Percentiles rank a stretch among this genome's conserved stretches.
Evolutionary conservation across 2,113 vertebrate genomes (phyloP).

Genomic region (Thryonomys swinderianus): DNA sequence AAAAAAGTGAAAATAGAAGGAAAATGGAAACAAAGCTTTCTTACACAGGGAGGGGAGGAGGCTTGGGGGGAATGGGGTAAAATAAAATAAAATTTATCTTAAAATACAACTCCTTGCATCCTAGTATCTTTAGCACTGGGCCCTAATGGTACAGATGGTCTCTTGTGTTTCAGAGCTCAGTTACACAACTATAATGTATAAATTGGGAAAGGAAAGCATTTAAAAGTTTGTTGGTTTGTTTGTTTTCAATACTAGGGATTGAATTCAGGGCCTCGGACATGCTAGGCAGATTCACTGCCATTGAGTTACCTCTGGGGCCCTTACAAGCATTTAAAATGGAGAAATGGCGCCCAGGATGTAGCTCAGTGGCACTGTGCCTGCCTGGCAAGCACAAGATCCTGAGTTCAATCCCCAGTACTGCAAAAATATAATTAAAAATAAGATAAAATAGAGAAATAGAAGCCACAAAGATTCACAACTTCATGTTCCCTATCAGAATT

Average conservation of each 20-base stretch:
- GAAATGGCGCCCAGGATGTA: neutral
- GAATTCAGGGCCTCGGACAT: neutral
- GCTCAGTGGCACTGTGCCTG: too few species aligned
- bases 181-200: neutral
- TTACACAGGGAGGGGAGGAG: too few species aligned
- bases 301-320: neutral
- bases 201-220: neutral
- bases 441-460: constrained; percentile 3
- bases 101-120: neutral
- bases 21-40: too few species aligned
- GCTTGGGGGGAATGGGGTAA: too few species aligned
- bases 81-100: too few species aligned
- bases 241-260: neutral
- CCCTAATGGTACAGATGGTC: neutral
- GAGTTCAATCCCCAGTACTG: too few species aligned
- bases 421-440: too few species aligned
- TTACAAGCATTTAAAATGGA: neutral
- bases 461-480: neutral
- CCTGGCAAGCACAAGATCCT: too few species aligned
- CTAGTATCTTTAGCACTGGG: neutral
- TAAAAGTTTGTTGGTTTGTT: neutral
- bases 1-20: too few species aligned
- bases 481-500: neutral
- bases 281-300: neutral
- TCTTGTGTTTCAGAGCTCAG: neutral